Evolutionary conservation across 2,113 vertebrate species (phyloP).

Genomic region (Pseudorasbora parva): DNA sequence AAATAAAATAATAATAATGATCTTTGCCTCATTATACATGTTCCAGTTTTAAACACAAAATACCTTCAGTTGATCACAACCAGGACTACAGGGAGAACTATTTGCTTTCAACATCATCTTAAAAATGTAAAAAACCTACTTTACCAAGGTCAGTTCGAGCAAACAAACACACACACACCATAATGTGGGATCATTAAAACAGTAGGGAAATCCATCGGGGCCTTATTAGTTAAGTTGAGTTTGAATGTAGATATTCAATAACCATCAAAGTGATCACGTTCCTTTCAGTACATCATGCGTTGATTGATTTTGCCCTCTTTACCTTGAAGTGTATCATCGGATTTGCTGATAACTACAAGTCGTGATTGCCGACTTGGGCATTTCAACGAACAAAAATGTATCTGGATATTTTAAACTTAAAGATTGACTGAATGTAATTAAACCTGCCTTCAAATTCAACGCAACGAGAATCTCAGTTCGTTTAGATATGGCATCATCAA

Average conservation of each 20-base stretch:
- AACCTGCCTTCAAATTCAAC: slow-evolving; percentile 19
- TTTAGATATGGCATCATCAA: slow-evolving; percentile 17
- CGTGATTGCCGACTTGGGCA: neutral
- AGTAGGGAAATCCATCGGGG: slow-evolving; percentile 28
- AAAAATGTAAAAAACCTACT: slow-evolving; percentile 11
- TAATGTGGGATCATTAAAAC: slow-evolving; percentile 39
- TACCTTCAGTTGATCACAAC: slow-evolving; percentile 7
- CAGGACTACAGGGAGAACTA: slow-evolving; percentile 16
- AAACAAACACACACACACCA: slow-evolving; percentile 2
- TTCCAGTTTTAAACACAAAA: neutral
- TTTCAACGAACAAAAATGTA: neutral
- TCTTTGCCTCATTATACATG: neutral
- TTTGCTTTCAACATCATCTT: slow-evolving; percentile 22
- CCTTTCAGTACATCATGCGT: neutral
- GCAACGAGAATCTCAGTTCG: neutral
- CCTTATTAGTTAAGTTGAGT: slow-evolving; percentile 51
- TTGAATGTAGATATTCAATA: slow-evolving; percentile 43
- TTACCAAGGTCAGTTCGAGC: slow-evolving; percentile 38
- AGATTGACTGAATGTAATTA: slow-evolving; percentile 31
- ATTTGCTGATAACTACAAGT: no score
- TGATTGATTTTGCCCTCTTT: neutral
- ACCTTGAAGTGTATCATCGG: no score
- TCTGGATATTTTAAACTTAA: neutral
- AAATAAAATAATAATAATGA: neutral
- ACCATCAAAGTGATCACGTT: slow-evolving; percentile 25